Evolutionary conservation across 2,888 invertebrate genomes (phyloP).

Genomic region (Adelphocoris suturalis): DNA sequence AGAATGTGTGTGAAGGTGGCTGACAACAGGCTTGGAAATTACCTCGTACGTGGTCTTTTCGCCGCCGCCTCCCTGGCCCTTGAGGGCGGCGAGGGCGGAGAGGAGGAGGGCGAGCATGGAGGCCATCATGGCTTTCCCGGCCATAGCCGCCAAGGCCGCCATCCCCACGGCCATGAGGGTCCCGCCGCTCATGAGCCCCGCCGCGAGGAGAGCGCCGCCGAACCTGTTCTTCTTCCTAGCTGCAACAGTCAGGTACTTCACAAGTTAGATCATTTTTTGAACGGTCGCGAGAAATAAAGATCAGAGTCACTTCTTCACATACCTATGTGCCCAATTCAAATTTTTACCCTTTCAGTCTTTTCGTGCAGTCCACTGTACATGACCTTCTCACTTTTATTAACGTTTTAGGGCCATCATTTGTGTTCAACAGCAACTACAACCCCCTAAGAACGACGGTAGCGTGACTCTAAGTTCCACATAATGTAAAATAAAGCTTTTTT

Average conservation of each 20-base stretch:
- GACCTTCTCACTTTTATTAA: no score
- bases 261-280: no score
- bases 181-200: slow-evolving; percentile 83
- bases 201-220: slow-evolving; percentile 79
- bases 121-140: slow-evolving; percentile 91
- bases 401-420: no score
- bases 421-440: no score
- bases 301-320: no score
- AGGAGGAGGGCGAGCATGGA: slow-evolving; percentile 89
- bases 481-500: no score
- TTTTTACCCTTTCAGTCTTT: no score
- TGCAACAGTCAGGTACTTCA: slow-evolving; percentile 10
- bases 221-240: slow-evolving; percentile 77
- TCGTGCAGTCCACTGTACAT: no score
- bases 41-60: slow-evolving; percentile 88
- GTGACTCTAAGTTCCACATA: no score
- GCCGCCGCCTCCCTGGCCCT: slow-evolving; percentile 80
- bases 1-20: slow-evolving; percentile 85
- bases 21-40: slow-evolving; percentile 89
- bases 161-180: slow-evolving; percentile 87
- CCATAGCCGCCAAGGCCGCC: slow-evolving; percentile 87
- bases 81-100: slow-evolving; percentile 86
- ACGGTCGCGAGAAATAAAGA: no score
- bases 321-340: no score
- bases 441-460: no score